A percentile compares a stretch with the other conserved stretches of the same genome.
phyloP scores from a whole-genome alignment of 92 coral and sea anemone genomes.

The Siderastrea radians region DNA sequence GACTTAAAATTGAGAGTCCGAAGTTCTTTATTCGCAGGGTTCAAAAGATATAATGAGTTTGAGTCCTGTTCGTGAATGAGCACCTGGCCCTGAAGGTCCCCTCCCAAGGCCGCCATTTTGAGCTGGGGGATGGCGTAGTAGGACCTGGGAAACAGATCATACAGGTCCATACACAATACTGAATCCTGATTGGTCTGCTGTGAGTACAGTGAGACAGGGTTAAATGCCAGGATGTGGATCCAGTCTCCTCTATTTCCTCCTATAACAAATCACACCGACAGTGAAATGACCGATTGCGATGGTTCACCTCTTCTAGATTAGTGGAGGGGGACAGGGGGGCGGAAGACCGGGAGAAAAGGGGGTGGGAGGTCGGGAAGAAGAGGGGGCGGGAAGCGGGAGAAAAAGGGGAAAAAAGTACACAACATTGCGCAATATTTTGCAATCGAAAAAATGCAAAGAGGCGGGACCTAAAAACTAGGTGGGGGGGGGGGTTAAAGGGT shows the following conservation, averaged over 20 bases:
- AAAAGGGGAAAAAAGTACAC: no score
- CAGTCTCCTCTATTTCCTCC: constrained; percentile 94
- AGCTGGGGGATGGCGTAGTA: constrained; percentile 81
- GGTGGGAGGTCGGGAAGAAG: no score
- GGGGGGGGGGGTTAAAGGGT: no score
- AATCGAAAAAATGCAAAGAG: no score
- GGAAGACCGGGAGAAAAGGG: no score
- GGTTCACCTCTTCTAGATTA: no score
- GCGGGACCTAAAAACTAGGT: no score
- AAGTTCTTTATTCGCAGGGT: constrained; percentile 71
- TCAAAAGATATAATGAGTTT: constrained; percentile 74
- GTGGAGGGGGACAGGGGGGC: no score
- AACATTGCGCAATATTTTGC: no score
- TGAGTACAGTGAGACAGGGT: constrained; percentile 91
- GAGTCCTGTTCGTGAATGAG: constrained; percentile 88
- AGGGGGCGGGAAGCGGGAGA: no score
- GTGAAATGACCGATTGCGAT: not conserved
- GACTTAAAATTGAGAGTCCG: constrained; percentile 80
- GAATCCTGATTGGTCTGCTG: constrained; percentile 91
- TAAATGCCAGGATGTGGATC: constrained; percentile 88
- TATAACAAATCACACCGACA: constrained; percentile 6
- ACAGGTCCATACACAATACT: constrained; percentile 77
- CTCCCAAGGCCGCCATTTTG: constrained; percentile 91
- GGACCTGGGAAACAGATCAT: constrained; percentile 82
- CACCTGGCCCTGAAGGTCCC: constrained; percentile 82